A percentile compares a stretch with the other conserved stretches of the same genome.
Conservation (phyloP, 2,797 vertebrate genomes). For the Saxicola maurus region DNA sequence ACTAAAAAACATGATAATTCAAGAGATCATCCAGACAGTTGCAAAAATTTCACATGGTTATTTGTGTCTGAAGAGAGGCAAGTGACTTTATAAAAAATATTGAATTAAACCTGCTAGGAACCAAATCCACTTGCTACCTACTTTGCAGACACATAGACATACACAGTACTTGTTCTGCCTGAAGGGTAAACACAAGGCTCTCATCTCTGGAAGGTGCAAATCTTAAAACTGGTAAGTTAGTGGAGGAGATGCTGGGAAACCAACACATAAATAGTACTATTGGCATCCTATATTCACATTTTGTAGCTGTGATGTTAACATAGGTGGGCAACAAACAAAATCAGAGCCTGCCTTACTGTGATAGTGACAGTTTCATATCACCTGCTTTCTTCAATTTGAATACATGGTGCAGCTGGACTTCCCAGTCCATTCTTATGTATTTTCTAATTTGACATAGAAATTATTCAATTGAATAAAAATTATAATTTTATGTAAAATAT, state of each 20-base stretch:
- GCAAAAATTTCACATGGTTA: not conserved
- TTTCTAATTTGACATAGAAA: not conserved
- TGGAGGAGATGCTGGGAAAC: not conserved
- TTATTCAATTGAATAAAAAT: not conserved
- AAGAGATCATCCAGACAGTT: not conserved
- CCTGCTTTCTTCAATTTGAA: not conserved
- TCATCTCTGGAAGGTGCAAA: not conserved
- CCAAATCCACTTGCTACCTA: not conserved
- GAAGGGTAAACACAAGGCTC: conserved; percentile 32
- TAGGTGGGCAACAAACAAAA: not conserved
- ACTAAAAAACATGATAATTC: not conserved
- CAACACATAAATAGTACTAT: not conserved
- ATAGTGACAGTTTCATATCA: not conserved
- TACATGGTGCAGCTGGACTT: not conserved
- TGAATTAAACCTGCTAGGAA: not conserved
- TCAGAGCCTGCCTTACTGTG: not conserved
- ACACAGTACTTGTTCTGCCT: not conserved
- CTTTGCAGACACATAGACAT: not conserved
- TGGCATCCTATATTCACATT: not conserved
- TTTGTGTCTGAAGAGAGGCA: not conserved
- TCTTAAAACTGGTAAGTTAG: not conserved
- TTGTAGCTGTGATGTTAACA: not conserved
- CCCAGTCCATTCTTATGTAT: not conserved
- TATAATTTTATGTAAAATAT: not conserved
- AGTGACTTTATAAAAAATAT: not conserved